phyloP scores from a whole-genome alignment of 2,888 invertebrate genomes.

The Escarpia spicata region DNA sequence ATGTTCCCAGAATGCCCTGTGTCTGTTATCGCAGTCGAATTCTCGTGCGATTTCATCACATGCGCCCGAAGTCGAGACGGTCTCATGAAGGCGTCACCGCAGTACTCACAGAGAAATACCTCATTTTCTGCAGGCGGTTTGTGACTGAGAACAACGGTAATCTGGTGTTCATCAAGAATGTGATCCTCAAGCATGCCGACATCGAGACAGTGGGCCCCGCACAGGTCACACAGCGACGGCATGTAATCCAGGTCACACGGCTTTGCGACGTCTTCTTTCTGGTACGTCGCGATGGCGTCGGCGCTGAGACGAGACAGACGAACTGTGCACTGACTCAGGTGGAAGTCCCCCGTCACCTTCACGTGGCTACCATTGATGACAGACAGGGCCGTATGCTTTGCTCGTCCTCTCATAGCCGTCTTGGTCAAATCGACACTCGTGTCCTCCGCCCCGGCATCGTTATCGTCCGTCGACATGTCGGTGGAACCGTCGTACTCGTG shows the following conservation, averaged over 20 bases:
- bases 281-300: background rate
- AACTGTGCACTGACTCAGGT: slow-evolving; percentile 1
- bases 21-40: background rate
- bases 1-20: background rate
- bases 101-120: background rate
- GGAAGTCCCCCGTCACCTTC: background rate
- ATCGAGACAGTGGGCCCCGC: background rate
- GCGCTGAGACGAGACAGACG: background rate
- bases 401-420: background rate
- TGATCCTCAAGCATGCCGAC: slow-evolving; percentile 2
- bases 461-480: background rate
- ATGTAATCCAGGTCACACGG: background rate
- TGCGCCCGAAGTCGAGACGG: background rate
- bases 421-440: background rate
- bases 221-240: background rate
- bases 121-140: background rate
- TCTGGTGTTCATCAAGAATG: background rate
- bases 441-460: background rate
- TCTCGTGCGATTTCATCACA: background rate
- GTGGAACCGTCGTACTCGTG: background rate
- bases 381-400: background rate
- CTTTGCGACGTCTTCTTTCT: background rate
- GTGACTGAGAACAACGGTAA: background rate
- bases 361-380: background rate
- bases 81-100: background rate